Conservation (phyloP, 2,113 vertebrate species). For the Microtus pennsylvanicus region DNA sequence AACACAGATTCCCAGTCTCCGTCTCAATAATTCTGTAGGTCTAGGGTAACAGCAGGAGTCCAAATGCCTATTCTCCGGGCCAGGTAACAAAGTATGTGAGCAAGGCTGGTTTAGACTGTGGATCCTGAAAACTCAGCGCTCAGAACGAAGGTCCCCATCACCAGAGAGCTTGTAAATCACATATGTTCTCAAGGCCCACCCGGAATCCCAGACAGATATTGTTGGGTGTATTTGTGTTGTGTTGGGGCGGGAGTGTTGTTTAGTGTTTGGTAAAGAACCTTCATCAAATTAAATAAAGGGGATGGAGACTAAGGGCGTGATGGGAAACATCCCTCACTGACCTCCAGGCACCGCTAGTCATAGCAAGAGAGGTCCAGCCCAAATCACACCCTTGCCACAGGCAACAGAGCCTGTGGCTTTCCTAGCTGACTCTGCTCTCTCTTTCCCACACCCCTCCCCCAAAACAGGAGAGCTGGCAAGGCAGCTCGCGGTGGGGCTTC, state of each 20-base stretch:
- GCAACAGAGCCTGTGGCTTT: not conserved
- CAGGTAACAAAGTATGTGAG: not conserved
- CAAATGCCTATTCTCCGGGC: not conserved
- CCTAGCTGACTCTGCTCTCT: not conserved
- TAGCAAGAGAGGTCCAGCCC: not conserved
- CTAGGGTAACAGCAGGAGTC: not conserved
- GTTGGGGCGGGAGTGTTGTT: not conserved
- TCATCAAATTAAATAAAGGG: not conserved
- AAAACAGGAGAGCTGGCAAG: conserved; percentile 27
- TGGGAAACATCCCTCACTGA: not conserved
- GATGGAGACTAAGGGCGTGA: too few relatives aligned
- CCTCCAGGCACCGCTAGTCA: not conserved
- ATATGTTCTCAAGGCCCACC: too few relatives aligned
- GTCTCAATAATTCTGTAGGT: not conserved
- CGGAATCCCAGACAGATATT: not conserved
- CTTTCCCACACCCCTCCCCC: not conserved
- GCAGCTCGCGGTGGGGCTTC: not conserved
- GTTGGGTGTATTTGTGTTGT: not conserved
- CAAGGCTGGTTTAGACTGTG: not conserved
- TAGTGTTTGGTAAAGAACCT: not conserved
- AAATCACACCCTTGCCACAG: not conserved
- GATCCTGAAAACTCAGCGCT: accelerated
- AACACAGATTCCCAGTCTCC: not conserved
- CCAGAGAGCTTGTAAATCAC: not conserved
- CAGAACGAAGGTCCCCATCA: accelerated